phyloP scores from a whole-genome alignment of 2,797 vertebrate species.

The Nannoperca australis region DNA sequence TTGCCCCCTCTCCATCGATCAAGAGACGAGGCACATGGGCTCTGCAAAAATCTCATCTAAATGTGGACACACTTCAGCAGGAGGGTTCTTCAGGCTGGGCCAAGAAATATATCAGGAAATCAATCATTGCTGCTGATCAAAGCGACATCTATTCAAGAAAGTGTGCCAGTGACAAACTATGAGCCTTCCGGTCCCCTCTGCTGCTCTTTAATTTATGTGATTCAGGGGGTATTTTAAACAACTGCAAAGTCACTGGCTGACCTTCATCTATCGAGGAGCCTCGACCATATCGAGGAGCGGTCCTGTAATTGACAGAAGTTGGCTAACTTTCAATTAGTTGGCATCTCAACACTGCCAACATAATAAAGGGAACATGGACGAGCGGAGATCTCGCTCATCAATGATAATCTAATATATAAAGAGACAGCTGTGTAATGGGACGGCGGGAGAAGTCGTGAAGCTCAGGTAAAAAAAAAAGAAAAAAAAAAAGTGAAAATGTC shows the following conservation, averaged over 20 bases:
- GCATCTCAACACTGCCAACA: constrained; percentile 1
- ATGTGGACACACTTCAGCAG: constrained; percentile 63
- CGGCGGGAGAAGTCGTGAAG: background rate
- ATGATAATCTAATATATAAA: background rate
- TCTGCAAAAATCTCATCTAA: constrained; percentile 38
- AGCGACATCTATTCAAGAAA: constrained; percentile 34
- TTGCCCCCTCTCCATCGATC: background rate
- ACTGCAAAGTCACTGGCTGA: constrained; percentile 86
- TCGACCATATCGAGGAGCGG: no score
- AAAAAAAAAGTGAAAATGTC: constrained; percentile 57
- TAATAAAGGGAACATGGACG: background rate
- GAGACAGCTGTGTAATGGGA: background rate
- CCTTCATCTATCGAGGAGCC: no score
- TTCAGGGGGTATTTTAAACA: constrained; percentile 60
- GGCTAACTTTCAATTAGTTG: constrained; percentile 75
- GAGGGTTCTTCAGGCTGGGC: constrained; percentile 31
- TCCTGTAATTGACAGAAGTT: constrained; percentile 62
- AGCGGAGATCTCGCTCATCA: background rate
- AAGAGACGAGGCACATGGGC: constrained; percentile 9
- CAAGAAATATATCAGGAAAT: constrained; percentile 54
- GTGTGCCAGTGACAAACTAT: constrained; percentile 24
- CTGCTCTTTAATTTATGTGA: constrained; percentile 52
- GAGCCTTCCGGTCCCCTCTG: constrained; percentile 15
- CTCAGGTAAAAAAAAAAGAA: constrained; percentile 43
- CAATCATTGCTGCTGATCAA: constrained; percentile 57